A percentile compares a stretch with the other conserved stretches of the same genome.
Evolutionary conservation across 2,888 invertebrate species (phyloP).

Genomic region (Dione vanillae): DNA sequence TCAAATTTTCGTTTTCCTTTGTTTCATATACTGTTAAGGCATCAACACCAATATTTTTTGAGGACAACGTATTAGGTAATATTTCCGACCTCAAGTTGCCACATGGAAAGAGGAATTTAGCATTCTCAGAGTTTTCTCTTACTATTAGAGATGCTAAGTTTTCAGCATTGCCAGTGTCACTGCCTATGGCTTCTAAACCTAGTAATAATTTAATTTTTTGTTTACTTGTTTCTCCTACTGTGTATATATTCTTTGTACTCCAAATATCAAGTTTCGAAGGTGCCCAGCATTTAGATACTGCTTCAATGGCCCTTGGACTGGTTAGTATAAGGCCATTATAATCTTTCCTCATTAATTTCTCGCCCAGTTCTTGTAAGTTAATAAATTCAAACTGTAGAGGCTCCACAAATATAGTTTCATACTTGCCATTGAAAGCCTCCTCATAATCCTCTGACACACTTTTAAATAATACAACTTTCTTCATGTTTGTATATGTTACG

Average conservation of each 20-base stretch:
- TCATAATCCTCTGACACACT: slow-evolving; percentile 72
- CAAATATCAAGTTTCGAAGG: slow-evolving; percentile 68
- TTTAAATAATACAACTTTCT: slow-evolving; percentile 74
- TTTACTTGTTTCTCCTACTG: slow-evolving; percentile 67
- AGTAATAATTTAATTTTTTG: slow-evolving; percentile 62
- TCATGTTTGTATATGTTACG: slow-evolving; percentile 56
- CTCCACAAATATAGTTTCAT: slow-evolving; percentile 69
- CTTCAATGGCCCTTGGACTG: slow-evolving; percentile 72
- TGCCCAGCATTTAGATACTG: slow-evolving; percentile 70
- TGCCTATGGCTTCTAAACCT: slow-evolving; percentile 68
- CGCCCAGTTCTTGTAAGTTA: slow-evolving; percentile 56
- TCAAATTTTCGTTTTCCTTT: slow-evolving; percentile 69
- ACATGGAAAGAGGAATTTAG: slow-evolving; percentile 73
- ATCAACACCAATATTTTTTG: slow-evolving; percentile 60
- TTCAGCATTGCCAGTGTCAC: slow-evolving; percentile 66
- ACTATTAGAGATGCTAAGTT: slow-evolving; percentile 65
- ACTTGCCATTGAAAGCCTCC: slow-evolving; percentile 63
- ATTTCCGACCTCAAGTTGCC: slow-evolving; percentile 71
- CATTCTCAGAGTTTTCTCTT: slow-evolving; percentile 57
- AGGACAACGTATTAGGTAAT: slow-evolving; percentile 59
- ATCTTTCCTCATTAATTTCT: slow-evolving; percentile 55
- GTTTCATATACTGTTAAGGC: slow-evolving; percentile 74
- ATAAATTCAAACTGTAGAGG: slow-evolving; percentile 68
- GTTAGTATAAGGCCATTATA: slow-evolving; percentile 71
- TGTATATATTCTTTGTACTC: slow-evolving; percentile 66